phyloP scores from a whole-genome alignment of 1,140 invertebrate genomes.

The Whitmania pigra region DNA sequence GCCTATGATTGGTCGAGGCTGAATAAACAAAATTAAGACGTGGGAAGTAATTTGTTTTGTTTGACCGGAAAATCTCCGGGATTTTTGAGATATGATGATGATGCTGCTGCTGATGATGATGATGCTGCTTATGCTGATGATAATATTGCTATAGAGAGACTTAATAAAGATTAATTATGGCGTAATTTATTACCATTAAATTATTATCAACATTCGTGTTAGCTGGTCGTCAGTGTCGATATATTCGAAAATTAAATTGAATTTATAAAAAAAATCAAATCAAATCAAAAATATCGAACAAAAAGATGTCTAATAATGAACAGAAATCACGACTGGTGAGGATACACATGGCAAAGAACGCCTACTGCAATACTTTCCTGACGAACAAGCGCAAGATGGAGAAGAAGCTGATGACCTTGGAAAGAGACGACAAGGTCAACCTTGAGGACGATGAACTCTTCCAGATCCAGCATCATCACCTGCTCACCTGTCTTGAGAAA shows the following conservation, averaged over 20 bases:
- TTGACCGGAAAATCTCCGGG: too few species aligned
- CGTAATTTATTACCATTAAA: too few species aligned
- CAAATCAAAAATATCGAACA: background rate
- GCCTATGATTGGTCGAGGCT: too few species aligned
- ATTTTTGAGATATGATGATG: constrained; percentile 1
- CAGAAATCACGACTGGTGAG: constrained; percentile 96
- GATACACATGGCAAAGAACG: constrained; percentile 94
- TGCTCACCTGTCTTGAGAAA: constrained; percentile 90
- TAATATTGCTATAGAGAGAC: background rate
- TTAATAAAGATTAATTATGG: constrained; percentile 11
- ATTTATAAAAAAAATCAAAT: background rate
- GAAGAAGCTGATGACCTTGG: constrained; percentile 51
- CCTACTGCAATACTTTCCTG: constrained; percentile 94
- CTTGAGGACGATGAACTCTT: constrained; percentile 88
- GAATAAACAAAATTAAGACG: too few species aligned
- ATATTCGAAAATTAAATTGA: too few species aligned
- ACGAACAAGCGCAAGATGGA: constrained; percentile 98
- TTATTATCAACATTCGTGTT: too few species aligned
- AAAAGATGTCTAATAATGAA: background rate
- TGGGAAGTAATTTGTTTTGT: too few species aligned
- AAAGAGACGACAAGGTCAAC: constrained; percentile 60
- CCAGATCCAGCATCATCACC: constrained; percentile 96
- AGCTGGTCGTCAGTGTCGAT: too few species aligned
- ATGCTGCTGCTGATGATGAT: constrained; percentile 15
- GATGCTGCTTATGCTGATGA: constrained; percentile 12